Percentiles rank a stretch among this genome's conserved stretches.
These are phyloP conservation scores for Xanthia togata DNA, from an alignment of 2,888 invertebrate genomes.

Conservation along the genomic window DNA sequence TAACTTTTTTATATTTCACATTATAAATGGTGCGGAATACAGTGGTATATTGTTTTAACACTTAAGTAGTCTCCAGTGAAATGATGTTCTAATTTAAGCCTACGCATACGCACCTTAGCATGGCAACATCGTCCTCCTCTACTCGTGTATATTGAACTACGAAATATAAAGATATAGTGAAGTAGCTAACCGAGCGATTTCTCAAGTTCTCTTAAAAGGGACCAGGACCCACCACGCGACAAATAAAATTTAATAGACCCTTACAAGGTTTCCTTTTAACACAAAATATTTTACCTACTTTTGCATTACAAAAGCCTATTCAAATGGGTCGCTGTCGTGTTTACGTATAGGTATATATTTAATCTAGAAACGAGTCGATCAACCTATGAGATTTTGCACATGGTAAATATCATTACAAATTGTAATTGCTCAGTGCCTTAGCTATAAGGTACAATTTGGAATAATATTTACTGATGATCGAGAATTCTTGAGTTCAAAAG, in stretches of 20 bases:
- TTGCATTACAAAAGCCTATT: constrained; percentile 59
- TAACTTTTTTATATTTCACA: no score
- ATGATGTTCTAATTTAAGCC: not conserved
- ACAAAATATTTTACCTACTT: constrained; percentile 63
- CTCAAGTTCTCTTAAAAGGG: constrained; percentile 59
- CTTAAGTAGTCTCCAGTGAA: not conserved
- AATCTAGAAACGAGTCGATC: constrained; percentile 24
- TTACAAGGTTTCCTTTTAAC: constrained; percentile 58
- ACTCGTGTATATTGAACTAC: constrained; percentile 7
- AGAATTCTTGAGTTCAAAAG: not conserved
- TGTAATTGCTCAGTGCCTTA: no score
- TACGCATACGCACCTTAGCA: not conserved
- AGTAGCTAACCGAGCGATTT: constrained; percentile 58
- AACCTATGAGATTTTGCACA: constrained; percentile 5
- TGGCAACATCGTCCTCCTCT: not conserved
- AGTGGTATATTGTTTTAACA: not conserved
- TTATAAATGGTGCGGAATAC: not conserved
- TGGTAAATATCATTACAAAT: no score
- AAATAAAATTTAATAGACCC: constrained; percentile 64
- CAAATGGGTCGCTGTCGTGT: constrained; percentile 28
- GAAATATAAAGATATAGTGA: constrained; percentile 38
- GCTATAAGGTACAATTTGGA: not conserved
- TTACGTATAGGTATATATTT: constrained; percentile 11
- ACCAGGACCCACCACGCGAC: constrained; percentile 39
- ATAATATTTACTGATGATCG: not conserved